A percentile compares a stretch with the other conserved stretches of the same genome.
These are phyloP conservation scores for Zophobas morio DNA, from an alignment of 1,140 invertebrate species.

Conservation along the genomic window DNA sequence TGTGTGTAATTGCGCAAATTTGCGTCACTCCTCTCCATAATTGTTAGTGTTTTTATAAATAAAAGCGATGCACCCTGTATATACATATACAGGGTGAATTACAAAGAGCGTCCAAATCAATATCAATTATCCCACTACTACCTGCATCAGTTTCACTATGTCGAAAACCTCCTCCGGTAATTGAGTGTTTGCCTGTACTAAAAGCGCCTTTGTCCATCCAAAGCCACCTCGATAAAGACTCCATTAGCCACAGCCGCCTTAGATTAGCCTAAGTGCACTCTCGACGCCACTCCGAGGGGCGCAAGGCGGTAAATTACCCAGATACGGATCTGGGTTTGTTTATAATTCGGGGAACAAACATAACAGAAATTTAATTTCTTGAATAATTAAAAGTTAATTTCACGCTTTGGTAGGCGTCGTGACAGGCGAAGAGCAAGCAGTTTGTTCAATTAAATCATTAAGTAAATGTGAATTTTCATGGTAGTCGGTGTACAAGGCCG, in stretches of 20 bases:
- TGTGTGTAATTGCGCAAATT: not conserved
- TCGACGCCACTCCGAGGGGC: not conserved
- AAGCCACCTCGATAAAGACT: slow-evolving; percentile 60
- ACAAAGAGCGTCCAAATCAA: too few species aligned
- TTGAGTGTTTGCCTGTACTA: not conserved
- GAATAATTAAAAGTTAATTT: slow-evolving; percentile 65
- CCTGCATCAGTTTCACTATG: too few species aligned
- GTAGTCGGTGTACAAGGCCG: slow-evolving; percentile 44
- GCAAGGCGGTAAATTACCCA: slow-evolving; percentile 18
- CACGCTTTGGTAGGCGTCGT: slow-evolving; percentile 55
- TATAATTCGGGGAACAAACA: slow-evolving; percentile 29
- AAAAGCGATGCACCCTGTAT: too few species aligned
- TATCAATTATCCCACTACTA: too few species aligned
- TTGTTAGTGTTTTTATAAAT: slow-evolving; percentile 33
- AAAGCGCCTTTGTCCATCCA: not conserved
- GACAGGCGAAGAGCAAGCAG: slow-evolving; percentile 54
- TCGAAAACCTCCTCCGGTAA: not conserved
- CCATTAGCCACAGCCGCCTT: slow-evolving; percentile 63
- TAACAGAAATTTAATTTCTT: slow-evolving; percentile 57
- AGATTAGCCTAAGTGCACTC: slow-evolving; percentile 64
- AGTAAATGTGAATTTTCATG: slow-evolving; percentile 61
- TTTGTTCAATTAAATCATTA: slow-evolving; percentile 63
- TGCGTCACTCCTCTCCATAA: not conserved
- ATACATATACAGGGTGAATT: too few species aligned
- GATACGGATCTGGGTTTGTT: slow-evolving; percentile 29